Evolutionary conservation across 2,888 invertebrate genomes (phyloP).

Genomic region (Piscicola geometra): DNA sequence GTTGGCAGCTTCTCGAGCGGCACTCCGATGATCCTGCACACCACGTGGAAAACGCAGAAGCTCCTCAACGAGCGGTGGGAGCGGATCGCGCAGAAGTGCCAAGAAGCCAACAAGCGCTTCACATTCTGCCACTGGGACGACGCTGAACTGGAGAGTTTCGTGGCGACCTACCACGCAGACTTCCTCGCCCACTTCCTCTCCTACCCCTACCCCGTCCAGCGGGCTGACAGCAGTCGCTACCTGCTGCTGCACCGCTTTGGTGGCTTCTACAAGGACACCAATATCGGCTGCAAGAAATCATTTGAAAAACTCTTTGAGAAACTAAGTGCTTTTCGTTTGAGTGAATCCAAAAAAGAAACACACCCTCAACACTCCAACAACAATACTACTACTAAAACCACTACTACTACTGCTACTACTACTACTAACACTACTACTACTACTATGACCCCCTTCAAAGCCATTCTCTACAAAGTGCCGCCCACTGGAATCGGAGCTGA

Average conservation of each 20-base stretch:
- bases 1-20: too few species aligned
- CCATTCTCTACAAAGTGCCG: neutral
- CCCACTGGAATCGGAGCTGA: conserved; percentile 25
- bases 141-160: conserved; percentile 14
- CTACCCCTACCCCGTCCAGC: conserved; percentile 30
- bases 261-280: conserved; percentile 27
- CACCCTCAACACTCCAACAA: too few species aligned
- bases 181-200: conserved; percentile 17
- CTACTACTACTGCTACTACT: too few species aligned
- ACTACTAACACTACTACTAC: too few species aligned
- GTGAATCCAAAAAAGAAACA: too few species aligned
- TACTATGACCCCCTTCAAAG: too few species aligned
- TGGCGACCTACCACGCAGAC: neutral
- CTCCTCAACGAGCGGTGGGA: neutral
- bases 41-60: conserved; percentile 17
- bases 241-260: conserved; percentile 17
- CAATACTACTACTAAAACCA: too few species aligned
- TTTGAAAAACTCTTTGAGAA: too few species aligned
- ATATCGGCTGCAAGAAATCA: conserved; percentile 28
- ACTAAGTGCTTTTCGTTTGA: too few species aligned
- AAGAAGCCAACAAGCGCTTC: neutral
- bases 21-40: conserved; percentile 16
- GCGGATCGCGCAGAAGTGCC: neutral
- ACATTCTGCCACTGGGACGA: conserved; percentile 30
- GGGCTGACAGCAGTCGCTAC: conserved; percentile 18